Evolutionary conservation across 2,797 vertebrate species (phyloP).

Genomic region (Oreortyx pictus): DNA sequence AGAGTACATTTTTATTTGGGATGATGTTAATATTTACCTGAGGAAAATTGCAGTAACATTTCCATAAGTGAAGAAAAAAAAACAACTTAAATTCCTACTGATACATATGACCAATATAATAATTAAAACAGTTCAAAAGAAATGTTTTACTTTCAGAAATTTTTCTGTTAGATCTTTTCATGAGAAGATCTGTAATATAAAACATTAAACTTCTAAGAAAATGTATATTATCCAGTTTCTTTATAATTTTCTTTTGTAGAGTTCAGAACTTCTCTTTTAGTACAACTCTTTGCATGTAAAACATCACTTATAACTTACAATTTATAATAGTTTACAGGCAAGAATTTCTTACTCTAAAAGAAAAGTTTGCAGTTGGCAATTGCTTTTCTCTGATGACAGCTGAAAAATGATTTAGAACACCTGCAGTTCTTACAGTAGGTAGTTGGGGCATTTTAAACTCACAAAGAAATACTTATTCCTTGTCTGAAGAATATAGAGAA

Average conservation of each 20-base stretch:
- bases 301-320: fast-evolving
- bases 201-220: neutral
- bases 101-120: neutral
- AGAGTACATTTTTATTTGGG: neutral
- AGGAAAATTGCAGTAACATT: neutral
- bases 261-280: neutral
- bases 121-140: neutral
- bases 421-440: neutral
- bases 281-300: neutral
- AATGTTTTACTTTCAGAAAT: neutral
- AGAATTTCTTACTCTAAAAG: neutral
- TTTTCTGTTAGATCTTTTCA: neutral
- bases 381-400: neutral
- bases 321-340: neutral
- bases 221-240: fast-evolving
- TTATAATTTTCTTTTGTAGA: neutral
- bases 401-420: neutral
- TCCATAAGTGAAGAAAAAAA: neutral
- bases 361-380: neutral
- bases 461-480: neutral
- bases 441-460: neutral
- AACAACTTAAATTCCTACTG: neutral
- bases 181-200: neutral
- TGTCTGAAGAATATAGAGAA: neutral
- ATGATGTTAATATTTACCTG: neutral